Base-by-base conservation (phyloP, 2,797 vertebrate species). In the Melanotaenia boesemani region DNA sequence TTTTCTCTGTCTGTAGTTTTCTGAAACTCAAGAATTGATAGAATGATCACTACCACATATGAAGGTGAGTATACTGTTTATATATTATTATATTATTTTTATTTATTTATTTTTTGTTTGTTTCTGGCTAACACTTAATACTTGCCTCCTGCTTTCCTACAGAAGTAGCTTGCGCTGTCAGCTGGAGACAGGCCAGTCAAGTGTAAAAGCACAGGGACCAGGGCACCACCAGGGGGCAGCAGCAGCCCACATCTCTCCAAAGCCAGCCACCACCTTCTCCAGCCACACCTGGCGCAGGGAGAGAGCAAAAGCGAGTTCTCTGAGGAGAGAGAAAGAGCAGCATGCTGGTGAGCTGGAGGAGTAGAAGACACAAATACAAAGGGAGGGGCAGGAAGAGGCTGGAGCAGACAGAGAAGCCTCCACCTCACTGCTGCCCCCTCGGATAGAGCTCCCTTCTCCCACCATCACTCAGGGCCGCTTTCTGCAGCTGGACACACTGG, bases 21-120 rank as follows among this genome's bases (percentile, higher is more conserved):
- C 95, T 72, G 95, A 95, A 84, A 95, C 95, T 79, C 95, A 95
- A 84, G 95, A 95, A 86, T 87, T 95, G 86, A 95, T 95, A 85
- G 95, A 95, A 91, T 95, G 93, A 95, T 84, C 81, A 64, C 74
- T 63, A 71, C 73, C 69, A 77, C 74, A 77, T 69, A 84, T 72
- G 80, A 39, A 79, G 86, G 94, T 94, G 73, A 91, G 89, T 74
- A 67, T 1, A 70, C 6, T 46, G 41, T 18, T 18, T 46, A 5
- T 46, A 46, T 7, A 20, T 18, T 6, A 46, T 8, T 16, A 44
- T 16, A 18, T 46, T n/a, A n/a, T n/a, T n/a, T n/a, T n/a, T n/a
- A n/a, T n/a, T n/a, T n/a, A n/a, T n/a, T n/a, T n/a, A 8, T 10
- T 39, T 39, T 37, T 7, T 39, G 39, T 6, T 71, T 0, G 3